Evolutionary conservation across 35 echinoderm and acorn worm species (phyloP).

Genomic region (Eucidaris tribuloides): DNA sequence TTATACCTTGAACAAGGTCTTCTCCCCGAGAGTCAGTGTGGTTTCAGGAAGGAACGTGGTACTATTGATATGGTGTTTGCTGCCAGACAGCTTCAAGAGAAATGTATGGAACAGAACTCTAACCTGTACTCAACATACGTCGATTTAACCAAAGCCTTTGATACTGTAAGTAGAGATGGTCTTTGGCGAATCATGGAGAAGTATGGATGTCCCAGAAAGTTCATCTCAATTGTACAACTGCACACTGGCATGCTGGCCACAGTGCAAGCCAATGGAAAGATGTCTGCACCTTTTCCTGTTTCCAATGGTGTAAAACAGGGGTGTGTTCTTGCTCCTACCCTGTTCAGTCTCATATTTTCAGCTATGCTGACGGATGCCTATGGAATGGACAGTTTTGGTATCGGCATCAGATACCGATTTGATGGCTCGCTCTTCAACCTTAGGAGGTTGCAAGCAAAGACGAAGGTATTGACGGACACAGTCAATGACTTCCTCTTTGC

Average conservation of each 20-base stretch:
- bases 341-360: background rate
- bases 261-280: background rate
- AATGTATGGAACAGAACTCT: constrained; percentile 8
- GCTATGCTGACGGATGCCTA: too few relatives aligned
- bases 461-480: too few relatives aligned
- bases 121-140: constrained; percentile 6
- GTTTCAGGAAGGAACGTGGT: constrained; percentile 31
- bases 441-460: too few relatives aligned
- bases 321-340: constrained; percentile 27
- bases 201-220: constrained; percentile 37
- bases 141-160: constrained; percentile 23
- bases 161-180: constrained; percentile 7
- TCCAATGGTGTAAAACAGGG: constrained; percentile 20
- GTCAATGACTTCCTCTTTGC: too few relatives aligned
- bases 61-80: constrained; percentile 68
- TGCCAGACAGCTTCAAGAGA: constrained; percentile 37
- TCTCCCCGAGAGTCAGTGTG: constrained; percentile 44
- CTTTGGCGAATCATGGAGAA: constrained; percentile 19
- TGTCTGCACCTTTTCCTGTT: constrained; percentile 11
- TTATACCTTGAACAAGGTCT: constrained; percentile 2
- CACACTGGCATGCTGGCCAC: constrained; percentile 25
- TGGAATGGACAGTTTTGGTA: too few relatives aligned
- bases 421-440: too few relatives aligned
- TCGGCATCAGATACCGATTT: too few relatives aligned
- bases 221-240: constrained; percentile 9